These are phyloP conservation scores for Leptoclinus maculatus DNA, from an alignment of 2,797 vertebrate genomes.

Conservation along the genomic window DNA sequence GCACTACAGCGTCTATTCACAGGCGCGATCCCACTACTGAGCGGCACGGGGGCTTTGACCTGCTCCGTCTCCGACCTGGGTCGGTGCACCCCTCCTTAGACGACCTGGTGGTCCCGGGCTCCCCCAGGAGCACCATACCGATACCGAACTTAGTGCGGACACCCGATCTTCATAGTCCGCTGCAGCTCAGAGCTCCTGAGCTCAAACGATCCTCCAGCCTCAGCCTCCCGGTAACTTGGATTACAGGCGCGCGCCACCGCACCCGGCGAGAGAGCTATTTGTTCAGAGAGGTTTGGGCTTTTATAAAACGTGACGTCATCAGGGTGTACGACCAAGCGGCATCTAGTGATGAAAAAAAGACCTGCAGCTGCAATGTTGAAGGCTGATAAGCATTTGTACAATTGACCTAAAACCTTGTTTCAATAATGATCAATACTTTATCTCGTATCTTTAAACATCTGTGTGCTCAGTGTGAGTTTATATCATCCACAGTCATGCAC, in stretches of 20 bases:
- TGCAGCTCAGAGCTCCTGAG: constrained; percentile 3
- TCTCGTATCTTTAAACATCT: too few relatives aligned
- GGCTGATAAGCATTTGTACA: too few relatives aligned
- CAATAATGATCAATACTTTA: too few relatives aligned
- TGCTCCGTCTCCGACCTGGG: constrained; percentile 81
- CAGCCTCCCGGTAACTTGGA: constrained; percentile 9
- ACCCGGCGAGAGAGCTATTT: too few relatives aligned
- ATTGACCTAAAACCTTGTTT: too few relatives aligned
- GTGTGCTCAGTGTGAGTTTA: too few relatives aligned
- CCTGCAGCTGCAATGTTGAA: too few relatives aligned
- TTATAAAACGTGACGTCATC: too few relatives aligned
- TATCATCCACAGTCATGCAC: too few relatives aligned
- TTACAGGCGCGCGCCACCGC: constrained; percentile 4
- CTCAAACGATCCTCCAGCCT: constrained; percentile 5
- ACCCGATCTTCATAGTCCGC: constrained; percentile 43
- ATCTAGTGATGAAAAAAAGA: too few relatives aligned
- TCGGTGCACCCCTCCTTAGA: constrained; percentile 75
- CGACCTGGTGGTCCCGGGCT: constrained; percentile 74
- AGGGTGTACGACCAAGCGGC: too few relatives aligned
- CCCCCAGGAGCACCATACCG: constrained; percentile 76
- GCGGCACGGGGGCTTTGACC: constrained; percentile 78
- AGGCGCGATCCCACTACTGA: constrained; percentile 78
- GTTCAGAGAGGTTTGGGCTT: too few relatives aligned
- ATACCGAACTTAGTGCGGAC: constrained; percentile 71
- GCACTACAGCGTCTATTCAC: constrained; percentile 71